Evolutionary conservation across 2,888 invertebrate genomes (phyloP).

Genomic region (Sinopyrophorus schimmeli): DNA sequence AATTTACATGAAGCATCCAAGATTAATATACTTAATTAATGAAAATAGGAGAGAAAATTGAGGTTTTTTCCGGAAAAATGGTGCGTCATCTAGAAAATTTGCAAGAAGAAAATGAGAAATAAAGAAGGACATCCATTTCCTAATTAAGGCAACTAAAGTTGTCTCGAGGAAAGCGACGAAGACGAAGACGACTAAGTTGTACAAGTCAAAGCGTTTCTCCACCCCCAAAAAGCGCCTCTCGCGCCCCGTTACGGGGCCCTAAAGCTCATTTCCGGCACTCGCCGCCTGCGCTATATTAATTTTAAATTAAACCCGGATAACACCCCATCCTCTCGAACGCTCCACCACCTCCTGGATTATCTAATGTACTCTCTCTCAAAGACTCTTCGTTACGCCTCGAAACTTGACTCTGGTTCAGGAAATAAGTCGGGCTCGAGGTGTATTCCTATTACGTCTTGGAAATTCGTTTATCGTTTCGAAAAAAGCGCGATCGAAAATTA

Average conservation of each 20-base stretch:
- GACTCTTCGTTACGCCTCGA: slow-evolving; percentile 41
- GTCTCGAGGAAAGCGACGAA: slow-evolving; percentile 17
- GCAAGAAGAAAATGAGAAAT: too few species aligned
- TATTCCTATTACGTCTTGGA: slow-evolving; percentile 50
- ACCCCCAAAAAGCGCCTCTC: slow-evolving; percentile 30
- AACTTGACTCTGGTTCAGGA: slow-evolving; percentile 46
- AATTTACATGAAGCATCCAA: too few species aligned
- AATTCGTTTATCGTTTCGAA: slow-evolving; percentile 44
- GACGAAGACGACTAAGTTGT: slow-evolving; percentile 24
- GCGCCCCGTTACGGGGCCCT: slow-evolving; percentile 52
- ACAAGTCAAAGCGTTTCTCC: slow-evolving; percentile 24
- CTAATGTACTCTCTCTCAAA: slow-evolving; percentile 50
- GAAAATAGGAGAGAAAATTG: too few species aligned
- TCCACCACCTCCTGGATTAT: slow-evolving; percentile 46
- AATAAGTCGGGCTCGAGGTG: slow-evolving; percentile 53
- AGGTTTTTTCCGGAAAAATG: too few species aligned
- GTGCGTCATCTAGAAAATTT: too few species aligned
- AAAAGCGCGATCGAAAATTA: slow-evolving; percentile 16
- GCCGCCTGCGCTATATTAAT: slow-evolving; percentile 72
- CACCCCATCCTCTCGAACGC: slow-evolving; percentile 49
- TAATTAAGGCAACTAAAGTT: slow-evolving; percentile 28
- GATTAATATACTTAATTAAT: too few species aligned
- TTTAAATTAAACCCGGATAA: slow-evolving; percentile 70
- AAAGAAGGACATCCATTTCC: slow-evolving; percentile 11
- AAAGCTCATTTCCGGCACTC: slow-evolving; percentile 70